These are phyloP conservation scores for Drosophila neocordata DNA, from an alignment of 1,140 invertebrate genomes.

Conservation along the genomic window DNA sequence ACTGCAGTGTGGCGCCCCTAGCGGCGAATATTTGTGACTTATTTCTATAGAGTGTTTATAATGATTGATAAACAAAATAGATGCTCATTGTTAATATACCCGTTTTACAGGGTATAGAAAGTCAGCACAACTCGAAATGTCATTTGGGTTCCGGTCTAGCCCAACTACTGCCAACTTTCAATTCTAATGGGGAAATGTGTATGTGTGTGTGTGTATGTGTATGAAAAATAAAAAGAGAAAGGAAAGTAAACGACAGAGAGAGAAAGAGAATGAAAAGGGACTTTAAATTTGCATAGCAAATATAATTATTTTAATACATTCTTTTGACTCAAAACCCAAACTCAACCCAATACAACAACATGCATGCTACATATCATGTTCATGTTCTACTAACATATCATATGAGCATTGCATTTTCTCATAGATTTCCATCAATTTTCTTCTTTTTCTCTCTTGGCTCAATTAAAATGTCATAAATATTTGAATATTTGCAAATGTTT, in stretches of 20 bases:
- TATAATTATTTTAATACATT: constrained; percentile 54
- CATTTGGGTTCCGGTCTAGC: constrained; percentile 62
- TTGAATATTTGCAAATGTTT: constrained; percentile 47
- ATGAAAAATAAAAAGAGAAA: neutral
- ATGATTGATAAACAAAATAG: no score
- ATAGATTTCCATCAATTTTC: constrained; percentile 1
- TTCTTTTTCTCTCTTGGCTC: constrained; percentile 23
- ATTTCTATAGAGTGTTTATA: no score
- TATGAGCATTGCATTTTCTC: constrained; percentile 24
- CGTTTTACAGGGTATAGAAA: no score
- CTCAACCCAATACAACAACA: neutral
- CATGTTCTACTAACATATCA: neutral
- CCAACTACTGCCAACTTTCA: neutral
- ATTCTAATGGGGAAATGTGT: neutral
- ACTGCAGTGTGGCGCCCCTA: no score
- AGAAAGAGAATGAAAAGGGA: constrained; percentile 10
- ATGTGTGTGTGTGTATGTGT: neutral
- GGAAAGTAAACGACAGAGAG: neutral
- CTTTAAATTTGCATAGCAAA: constrained; percentile 62
- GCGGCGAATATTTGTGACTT: no score
- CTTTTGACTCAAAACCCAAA: neutral
- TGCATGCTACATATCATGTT: no score
- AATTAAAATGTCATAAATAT: constrained; percentile 70
- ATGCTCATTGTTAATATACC: no score
- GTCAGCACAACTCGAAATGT: constrained; percentile 60